Conservation (phyloP, 2,888 invertebrate genomes). For the Tachina fera region DNA sequence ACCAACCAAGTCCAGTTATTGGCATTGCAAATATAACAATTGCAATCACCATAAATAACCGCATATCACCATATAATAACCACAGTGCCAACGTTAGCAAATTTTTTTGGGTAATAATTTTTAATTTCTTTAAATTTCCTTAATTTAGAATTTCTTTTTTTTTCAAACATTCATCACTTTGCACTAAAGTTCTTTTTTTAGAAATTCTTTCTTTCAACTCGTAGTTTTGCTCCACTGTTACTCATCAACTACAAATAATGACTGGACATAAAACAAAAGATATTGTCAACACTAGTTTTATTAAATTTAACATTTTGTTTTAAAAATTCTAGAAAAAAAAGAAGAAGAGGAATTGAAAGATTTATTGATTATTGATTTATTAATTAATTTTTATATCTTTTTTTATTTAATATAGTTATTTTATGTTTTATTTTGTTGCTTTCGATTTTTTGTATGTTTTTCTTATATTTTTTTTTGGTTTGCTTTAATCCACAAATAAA, state of each 20-base stretch:
- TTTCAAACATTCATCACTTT: background rate
- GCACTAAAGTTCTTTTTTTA: background rate
- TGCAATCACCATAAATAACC: slow-evolving; percentile 91
- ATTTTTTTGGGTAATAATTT: slow-evolving; percentile 37
- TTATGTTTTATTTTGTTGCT: slow-evolving; percentile 13
- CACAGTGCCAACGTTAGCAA: slow-evolving; percentile 49
- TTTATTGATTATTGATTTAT: slow-evolving; percentile 28
- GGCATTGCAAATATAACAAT: slow-evolving; percentile 94
- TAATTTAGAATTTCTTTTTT: background rate
- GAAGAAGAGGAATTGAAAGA: background rate
- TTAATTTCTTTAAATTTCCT: background rate
- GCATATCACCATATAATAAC: slow-evolving; percentile 86
- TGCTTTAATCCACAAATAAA: slow-evolving; percentile 46
- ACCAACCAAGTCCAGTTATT: slow-evolving; percentile 95
- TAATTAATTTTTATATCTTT: slow-evolving; percentile 36
- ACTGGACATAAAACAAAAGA: background rate
- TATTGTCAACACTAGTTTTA: slow-evolving; percentile 32
- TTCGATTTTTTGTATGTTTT: slow-evolving; percentile 17
- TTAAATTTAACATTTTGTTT: slow-evolving; percentile 53
- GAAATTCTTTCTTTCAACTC: background rate
- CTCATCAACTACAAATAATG: background rate
- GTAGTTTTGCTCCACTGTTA: slow-evolving; percentile 13
- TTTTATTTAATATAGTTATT: slow-evolving; percentile 37
- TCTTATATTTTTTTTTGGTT: background rate
- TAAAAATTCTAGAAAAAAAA: slow-evolving; percentile 3